Percentiles rank a stretch among this genome's conserved stretches.
phyloP scores from a whole-genome alignment of 2,797 vertebrate genomes.

The Cichlasoma orientale region DNA sequence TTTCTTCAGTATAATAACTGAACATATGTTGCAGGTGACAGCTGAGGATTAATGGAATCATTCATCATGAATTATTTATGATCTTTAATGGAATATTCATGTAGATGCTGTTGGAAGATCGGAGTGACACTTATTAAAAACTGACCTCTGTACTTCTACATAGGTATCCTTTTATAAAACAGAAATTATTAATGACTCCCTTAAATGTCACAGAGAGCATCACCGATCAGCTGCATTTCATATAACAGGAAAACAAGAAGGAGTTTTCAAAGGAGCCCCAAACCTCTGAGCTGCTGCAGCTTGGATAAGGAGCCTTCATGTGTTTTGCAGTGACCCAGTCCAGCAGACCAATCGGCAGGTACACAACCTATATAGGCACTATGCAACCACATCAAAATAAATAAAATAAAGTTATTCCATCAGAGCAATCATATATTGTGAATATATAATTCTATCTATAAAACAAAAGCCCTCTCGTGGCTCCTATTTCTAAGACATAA shows the following conservation, averaged over 20 bases:
- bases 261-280: background rate
- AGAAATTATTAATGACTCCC: background rate
- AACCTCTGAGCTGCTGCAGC: background rate
- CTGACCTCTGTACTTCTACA: background rate
- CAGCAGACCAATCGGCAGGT: slow-evolving; percentile 33
- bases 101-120: background rate
- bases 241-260: background rate
- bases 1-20: background rate
- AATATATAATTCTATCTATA: slow-evolving; percentile 75
- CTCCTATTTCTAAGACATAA: slow-evolving; percentile 71
- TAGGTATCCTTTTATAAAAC: background rate
- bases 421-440: slow-evolving; percentile 66
- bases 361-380: slow-evolving; percentile 72
- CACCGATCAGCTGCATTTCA: background rate
- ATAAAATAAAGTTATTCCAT: slow-evolving; percentile 55
- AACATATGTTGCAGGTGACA: background rate
- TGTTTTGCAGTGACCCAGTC: slow-evolving; percentile 1
- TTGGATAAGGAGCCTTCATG: slow-evolving; percentile 6
- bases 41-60: background rate
- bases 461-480: slow-evolving; percentile 72
- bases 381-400: slow-evolving; percentile 69
- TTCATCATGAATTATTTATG: background rate
- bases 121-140: background rate
- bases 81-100: too few species aligned
- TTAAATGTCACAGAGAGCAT: background rate